Evolutionary conservation across 2,888 invertebrate genomes (phyloP), one percentile per base, ranked within the genome.

Genomic region (Chrysolina americana): DNA sequence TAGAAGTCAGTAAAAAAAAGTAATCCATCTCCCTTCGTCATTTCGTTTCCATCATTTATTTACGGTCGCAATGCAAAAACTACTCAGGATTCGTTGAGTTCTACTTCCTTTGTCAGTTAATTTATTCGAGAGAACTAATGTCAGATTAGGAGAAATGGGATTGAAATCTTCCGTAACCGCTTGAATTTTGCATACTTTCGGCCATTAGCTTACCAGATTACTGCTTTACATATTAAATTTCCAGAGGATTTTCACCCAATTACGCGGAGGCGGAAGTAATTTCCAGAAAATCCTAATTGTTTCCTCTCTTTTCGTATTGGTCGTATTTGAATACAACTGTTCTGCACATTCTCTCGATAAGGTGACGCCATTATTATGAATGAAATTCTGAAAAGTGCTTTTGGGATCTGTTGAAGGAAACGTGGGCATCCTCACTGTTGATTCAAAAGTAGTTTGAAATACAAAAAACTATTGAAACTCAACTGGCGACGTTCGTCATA

Each of bases 191-290:
- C 44, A 44, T 44, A 44, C 44, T 44, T 44, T 44, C 44, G 15
- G 15, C 44, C 44, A 44, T 44, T 44, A 44, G 44, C 15, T 44
- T 15, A 44, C 44, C 44, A 15, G 44, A 44, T 44, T 44, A 44
- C 44, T 44, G 44, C 44, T 44, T 44, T 44, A 44, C 44, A 44
- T 44, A 44, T 44, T 44, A 44, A 44, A 44, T 44, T 44, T 44
- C 44, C 44, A 1, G 44, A 15, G 44, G 44, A 44, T 44, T 44
- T 44, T 44, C 15, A 44, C 44, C 44, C 44, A 44, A 44, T 44
- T 44, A 44, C 44, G 44, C 15, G 44, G 44, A 36, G 36, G 36
- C 36, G 28, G 28, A 5, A 44, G 44, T 44, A 44, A 44, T 44
- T 44, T 44, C 44, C 44, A 44, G 44, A 44, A 44, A 44, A 44